Conservation (phyloP, 30 jellyfish, hydroid and myxozoan species). For the Pelagia noctiluca region DNA sequence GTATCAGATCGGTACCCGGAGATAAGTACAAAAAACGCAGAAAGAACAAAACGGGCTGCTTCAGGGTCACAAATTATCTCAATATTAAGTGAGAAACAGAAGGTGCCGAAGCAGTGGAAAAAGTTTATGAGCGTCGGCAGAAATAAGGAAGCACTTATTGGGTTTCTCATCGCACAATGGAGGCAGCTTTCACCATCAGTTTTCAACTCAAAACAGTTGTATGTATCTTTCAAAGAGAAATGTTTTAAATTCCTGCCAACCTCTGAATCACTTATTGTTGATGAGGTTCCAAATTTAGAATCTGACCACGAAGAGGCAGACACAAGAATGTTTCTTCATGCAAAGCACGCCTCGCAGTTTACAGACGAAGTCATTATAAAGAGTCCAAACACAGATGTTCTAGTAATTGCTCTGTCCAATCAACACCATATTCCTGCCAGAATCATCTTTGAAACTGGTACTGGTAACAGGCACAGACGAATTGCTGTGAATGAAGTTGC, state of each 20-base stretch:
- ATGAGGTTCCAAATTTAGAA: neutral
- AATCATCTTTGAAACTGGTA: neutral
- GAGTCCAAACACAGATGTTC: neutral
- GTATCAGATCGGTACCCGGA: neutral
- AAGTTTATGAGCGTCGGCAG: neutral
- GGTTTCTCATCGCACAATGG: neutral
- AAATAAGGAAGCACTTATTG: neutral
- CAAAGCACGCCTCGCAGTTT: neutral
- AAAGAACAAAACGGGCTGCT: neutral
- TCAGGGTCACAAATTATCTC: neutral
- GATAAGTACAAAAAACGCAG: neutral
- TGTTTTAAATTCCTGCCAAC: neutral
- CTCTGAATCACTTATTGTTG: neutral
- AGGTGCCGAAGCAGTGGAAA: neutral
- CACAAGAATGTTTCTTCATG: neutral
- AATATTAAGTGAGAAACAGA: neutral
- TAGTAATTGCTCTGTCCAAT: neutral
- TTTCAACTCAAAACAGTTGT: neutral
- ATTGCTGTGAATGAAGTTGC: neutral
- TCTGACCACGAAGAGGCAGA: neutral
- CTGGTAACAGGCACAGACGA: neutral
- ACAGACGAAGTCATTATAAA: no score
- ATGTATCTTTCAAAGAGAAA: neutral
- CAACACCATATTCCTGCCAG: neutral
- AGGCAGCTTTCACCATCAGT: neutral